Evolutionary conservation across 1,140 invertebrate genomes (phyloP).

Genomic region (Drosophila sucinea): DNA sequence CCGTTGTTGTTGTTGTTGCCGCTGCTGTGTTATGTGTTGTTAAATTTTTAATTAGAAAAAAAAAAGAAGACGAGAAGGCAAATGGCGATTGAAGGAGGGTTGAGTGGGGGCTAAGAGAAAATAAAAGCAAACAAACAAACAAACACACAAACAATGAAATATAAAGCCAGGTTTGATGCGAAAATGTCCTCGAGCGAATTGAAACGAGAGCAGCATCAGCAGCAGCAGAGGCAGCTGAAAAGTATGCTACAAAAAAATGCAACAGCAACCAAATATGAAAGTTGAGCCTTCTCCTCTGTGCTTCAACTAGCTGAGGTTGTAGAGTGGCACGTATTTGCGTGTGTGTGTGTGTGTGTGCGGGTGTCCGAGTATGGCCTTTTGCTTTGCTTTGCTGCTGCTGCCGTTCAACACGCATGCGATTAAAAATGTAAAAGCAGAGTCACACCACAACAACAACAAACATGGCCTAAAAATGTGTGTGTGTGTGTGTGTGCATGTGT

Average conservation of each 20-base stretch:
- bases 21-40: conserved; percentile 17
- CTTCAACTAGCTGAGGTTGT: not conserved
- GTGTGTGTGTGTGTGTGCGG: conserved; percentile 30
- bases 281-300: conserved; percentile 2
- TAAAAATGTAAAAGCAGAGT: conserved; percentile 70
- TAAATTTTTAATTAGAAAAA: conserved; percentile 67
- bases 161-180: conserved; percentile 26
- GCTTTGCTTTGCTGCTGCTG: conserved; percentile 30
- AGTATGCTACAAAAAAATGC: conserved; percentile 70
- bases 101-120: not conserved
- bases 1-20: not conserved
- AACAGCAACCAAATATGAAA: conserved; percentile 34
- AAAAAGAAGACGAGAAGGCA: conserved; percentile 3
- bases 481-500: conserved; percentile 28
- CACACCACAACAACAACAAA: conserved; percentile 52
- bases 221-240: conserved; percentile 38
- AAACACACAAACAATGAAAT: conserved; percentile 44
- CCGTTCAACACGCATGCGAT: conserved; percentile 45
- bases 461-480: conserved; percentile 27
- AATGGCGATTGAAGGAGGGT: conserved; percentile 6
- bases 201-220: conserved; percentile 31
- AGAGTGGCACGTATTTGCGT: conserved; percentile 11
- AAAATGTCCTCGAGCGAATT: conserved; percentile 45
- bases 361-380: conserved; percentile 23
- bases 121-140: conserved; percentile 9